phyloP scores from a whole-genome alignment of 1,140 invertebrate species.

The Schlechtendalia chinensis region DNA sequence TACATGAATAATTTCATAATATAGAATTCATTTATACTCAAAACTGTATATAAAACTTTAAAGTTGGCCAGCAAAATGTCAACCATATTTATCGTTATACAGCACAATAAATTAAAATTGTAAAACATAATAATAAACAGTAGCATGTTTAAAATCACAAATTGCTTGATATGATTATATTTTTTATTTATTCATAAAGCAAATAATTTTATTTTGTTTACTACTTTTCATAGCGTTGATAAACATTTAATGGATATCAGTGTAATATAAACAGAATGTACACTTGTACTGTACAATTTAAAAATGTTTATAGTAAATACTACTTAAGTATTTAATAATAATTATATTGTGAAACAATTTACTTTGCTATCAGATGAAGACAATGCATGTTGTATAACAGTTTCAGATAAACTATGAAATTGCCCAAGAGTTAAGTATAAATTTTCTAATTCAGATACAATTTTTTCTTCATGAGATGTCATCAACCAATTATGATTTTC shows the following conservation, averaged over 20 bases:
- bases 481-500: slow-evolving; percentile 40
- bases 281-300: background rate
- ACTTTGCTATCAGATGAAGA: slow-evolving; percentile 32
- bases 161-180: too few species aligned
- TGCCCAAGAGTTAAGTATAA: slow-evolving; percentile 23
- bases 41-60: too few species aligned
- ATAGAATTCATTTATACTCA: background rate
- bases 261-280: background rate
- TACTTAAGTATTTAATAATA: background rate
- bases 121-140: too few species aligned
- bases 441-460: slow-evolving; percentile 21
- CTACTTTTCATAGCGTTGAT: background rate
- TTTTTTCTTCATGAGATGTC: slow-evolving; percentile 10
- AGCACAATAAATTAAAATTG: too few species aligned
- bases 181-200: too few species aligned
- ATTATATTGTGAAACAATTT: background rate
- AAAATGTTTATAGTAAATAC: background rate
- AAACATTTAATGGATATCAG: background rate
- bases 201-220: background rate
- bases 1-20: background rate
- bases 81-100: too few species aligned
- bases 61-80: too few species aligned
- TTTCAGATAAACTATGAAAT: slow-evolving; percentile 36
- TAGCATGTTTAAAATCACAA: too few species aligned
- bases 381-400: slow-evolving; percentile 20